Percentiles rank a stretch among this genome's conserved stretches.
These are phyloP conservation scores for Hirtodrosophila histrioides DNA, from an alignment of 2,888 invertebrate genomes.

Conservation along the genomic window DNA sequence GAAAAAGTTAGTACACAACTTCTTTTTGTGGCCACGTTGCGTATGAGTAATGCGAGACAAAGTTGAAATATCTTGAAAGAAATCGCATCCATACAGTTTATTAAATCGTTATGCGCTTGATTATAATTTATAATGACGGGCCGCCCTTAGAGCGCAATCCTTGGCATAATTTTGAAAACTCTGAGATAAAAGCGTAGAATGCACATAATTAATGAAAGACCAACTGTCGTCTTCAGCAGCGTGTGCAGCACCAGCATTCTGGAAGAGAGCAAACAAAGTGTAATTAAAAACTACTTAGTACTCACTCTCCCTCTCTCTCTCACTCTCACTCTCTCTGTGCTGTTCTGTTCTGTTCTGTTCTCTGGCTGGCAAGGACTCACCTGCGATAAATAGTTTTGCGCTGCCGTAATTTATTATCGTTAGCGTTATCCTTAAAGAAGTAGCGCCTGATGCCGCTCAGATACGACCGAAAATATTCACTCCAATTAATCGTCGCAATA, in stretches of 20 bases:
- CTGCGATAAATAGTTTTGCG: slow-evolving; percentile 82
- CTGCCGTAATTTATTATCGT: slow-evolving; percentile 80
- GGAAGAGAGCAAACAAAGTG: slow-evolving; percentile 68
- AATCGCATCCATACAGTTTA: slow-evolving; percentile 62
- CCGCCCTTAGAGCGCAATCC: slow-evolving; percentile 62
- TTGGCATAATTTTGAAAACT: slow-evolving; percentile 79
- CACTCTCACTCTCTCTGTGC: slow-evolving; percentile 2
- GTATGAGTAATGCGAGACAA: slow-evolving; percentile 72
- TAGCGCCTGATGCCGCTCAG: slow-evolving; percentile 88
- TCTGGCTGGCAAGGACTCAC: slow-evolving; percentile 60
- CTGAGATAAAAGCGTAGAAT: slow-evolving; percentile 81
- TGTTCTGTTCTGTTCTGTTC: slow-evolving; percentile 1
- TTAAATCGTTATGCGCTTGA: slow-evolving; percentile 57
- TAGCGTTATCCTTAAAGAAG: slow-evolving; percentile 89
- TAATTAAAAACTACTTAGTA: slow-evolving; percentile 81
- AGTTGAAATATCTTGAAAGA: slow-evolving; percentile 42
- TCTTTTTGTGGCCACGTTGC: slow-evolving; percentile 49
- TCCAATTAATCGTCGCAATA: slow-evolving; percentile 88
- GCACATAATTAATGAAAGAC: slow-evolving; percentile 82
- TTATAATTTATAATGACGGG: slow-evolving; percentile 69
- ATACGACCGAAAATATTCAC: slow-evolving; percentile 88
- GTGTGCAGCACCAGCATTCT: slow-evolving; percentile 82
- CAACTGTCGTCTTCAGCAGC: slow-evolving; percentile 82
- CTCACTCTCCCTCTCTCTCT: slow-evolving; percentile 1
- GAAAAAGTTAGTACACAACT: slow-evolving; percentile 45